Base-by-base conservation (phyloP, 2,888 invertebrate species). In the Cataglyphis albicans region DNA sequence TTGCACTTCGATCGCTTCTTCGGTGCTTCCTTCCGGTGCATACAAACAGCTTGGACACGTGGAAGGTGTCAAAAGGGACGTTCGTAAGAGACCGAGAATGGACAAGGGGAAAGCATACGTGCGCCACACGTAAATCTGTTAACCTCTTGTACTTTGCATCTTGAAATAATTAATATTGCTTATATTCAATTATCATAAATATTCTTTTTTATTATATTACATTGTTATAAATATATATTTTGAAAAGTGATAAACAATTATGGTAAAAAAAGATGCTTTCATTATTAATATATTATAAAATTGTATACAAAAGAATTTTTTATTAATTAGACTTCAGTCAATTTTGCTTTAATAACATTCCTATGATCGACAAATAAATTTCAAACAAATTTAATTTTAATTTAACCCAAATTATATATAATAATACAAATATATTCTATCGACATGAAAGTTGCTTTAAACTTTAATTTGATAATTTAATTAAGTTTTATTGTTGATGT, bases 11-110 rank as follows among this genome's bases (percentile, higher is more conserved):
- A 82, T 85, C 86, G 70, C 59, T 41, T 35, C 57, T n/a, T 32
- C 48, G 32, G 86, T 86, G 86, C 88, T 91, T 89, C 88, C 91
- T 92, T 91, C 91, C 92, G 91, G 91, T 87, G 83, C 81, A 82
- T 84, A 84, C 80, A 81, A 76, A 84, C 87, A 78, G 55, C 32
- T 32, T 81, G 80, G 87, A 89, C 89, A 87, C 90, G 89, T 90
- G 89, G 85, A 85, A 84, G 78, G 86, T 88, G 90, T 91, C 85
- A 89, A 90, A 86, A 87, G 86, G 63, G 29, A 73, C 35, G 29
- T 63, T 25, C 38, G 15, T 41, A 59, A 67, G 52, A 29, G 57
- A n/a, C 32, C 18, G 55, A 21, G 29, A 12, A 55, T 67, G 25
- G 52, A 55, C 29, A 41, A 55, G 32, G 41, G 52, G 52, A 61